Evolutionary conservation across 1,140 invertebrate genomes (phyloP).

Genomic region (Ceratina calcarata): DNA sequence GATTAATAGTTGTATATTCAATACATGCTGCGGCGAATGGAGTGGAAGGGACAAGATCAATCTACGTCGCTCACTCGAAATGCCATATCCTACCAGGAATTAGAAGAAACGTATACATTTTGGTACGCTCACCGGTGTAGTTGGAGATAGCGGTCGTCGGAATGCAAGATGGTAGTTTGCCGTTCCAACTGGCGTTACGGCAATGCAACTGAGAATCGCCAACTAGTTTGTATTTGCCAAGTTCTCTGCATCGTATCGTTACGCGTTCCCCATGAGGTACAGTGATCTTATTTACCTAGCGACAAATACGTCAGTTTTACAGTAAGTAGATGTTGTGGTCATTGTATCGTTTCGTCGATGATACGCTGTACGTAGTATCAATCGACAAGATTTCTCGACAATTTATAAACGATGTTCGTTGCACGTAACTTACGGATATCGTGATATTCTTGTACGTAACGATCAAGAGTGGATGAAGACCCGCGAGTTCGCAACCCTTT

Average conservation of each 20-base stretch:
- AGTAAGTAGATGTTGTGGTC: too few relatives aligned
- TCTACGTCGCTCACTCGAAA: too few relatives aligned
- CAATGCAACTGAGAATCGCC: slow-evolving; percentile 86
- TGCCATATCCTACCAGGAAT: too few relatives aligned
- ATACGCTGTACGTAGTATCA: too few relatives aligned
- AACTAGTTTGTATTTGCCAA: slow-evolving; percentile 90
- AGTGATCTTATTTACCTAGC: slow-evolving; percentile 77
- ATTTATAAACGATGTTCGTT: not conserved
- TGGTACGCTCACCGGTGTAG: slow-evolving; percentile 85
- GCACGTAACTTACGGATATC: slow-evolving; percentile 73
- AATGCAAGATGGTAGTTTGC: slow-evolving; percentile 87
- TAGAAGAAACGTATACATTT: not conserved
- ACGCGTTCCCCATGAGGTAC: slow-evolving; percentile 86
- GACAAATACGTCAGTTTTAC: not conserved
- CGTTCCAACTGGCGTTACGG: slow-evolving; percentile 89
- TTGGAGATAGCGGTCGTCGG: slow-evolving; percentile 91
- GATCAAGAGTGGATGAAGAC: slow-evolving; percentile 77
- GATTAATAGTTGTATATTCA: not conserved
- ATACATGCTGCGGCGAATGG: not conserved
- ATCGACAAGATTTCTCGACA: too few relatives aligned
- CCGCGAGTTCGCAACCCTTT: slow-evolving; percentile 75
- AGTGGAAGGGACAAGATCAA: too few relatives aligned
- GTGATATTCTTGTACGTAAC: slow-evolving; percentile 79
- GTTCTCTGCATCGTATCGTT: slow-evolving; percentile 86
- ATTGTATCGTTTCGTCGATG: too few relatives aligned